phyloP scores from a whole-genome alignment of 2,888 invertebrate genomes.

The Trichogramma dendrolimi region DNA sequence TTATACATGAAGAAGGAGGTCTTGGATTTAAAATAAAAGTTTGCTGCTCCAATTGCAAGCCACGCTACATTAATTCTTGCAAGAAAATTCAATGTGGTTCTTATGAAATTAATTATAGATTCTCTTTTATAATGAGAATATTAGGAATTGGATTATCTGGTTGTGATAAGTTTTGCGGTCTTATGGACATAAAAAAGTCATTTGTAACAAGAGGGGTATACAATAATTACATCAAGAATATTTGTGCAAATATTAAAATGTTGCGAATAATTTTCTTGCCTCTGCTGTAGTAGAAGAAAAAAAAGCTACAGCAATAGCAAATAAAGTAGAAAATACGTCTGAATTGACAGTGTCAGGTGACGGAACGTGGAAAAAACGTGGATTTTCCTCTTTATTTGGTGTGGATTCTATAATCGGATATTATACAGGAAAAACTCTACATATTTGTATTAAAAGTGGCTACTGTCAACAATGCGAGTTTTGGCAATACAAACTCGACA shows the following conservation, averaged over 20 bases:
- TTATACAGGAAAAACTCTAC: conserved; percentile 13
- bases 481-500: conserved; percentile 9
- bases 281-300: conserved; percentile 12
- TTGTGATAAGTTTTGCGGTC: conserved; percentile 18
- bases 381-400: conserved; percentile 15
- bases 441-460: conserved; percentile 18
- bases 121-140: conserved; percentile 19
- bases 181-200: conserved; percentile 10
- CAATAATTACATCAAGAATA: neutral
- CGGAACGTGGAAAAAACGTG: conserved; percentile 17
- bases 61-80: conserved; percentile 13
- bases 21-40: neutral
- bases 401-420: conserved; percentile 21
- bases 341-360: conserved; percentile 17
- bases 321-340: neutral
- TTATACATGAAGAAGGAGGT: neutral
- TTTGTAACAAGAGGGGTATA: neutral
- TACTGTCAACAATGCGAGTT: conserved; percentile 26
- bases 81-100: conserved; percentile 12
- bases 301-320: neutral
- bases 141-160: conserved; percentile 20
- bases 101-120: conserved; percentile 20
- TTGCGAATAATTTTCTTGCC: conserved; percentile 13
- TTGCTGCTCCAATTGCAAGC: conserved; percentile 8
- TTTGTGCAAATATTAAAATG: conserved; percentile 5